Evolutionary conservation across 2,888 invertebrate genomes (phyloP).

Genomic region (Aquatica leii): DNA sequence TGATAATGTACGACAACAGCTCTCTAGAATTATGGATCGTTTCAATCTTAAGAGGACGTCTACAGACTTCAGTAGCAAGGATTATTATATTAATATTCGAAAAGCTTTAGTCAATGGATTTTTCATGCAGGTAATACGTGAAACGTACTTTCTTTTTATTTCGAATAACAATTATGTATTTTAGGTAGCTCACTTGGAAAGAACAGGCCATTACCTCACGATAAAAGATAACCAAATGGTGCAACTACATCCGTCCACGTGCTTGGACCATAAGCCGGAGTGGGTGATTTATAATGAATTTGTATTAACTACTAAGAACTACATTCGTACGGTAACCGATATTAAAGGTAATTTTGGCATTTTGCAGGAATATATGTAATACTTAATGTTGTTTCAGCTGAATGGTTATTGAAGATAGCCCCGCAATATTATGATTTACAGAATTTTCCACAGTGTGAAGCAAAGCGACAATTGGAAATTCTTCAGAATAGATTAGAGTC

Average conservation of each 20-base stretch:
- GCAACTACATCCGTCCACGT: constrained; percentile 98
- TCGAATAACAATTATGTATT: constrained; percentile 30
- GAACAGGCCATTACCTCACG: constrained; percentile 97
- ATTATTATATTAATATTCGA: constrained; percentile 98
- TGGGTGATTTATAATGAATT: constrained; percentile 99
- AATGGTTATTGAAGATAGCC: constrained; percentile 94
- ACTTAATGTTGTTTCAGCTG: constrained; percentile 75
- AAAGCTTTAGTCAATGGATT: constrained; percentile 98
- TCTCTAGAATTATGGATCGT: constrained; percentile 98
- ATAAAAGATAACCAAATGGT: constrained; percentile 99
- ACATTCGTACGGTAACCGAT: constrained; percentile 98
- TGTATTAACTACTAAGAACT: constrained; percentile 98
- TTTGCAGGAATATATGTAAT: too few relatives aligned
- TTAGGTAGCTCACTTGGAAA: constrained; percentile 94
- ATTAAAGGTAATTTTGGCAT: constrained; percentile 99
- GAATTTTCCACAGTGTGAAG: constrained; percentile 98
- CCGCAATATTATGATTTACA: constrained; percentile 98
- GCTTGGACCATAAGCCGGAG: constrained; percentile 99
- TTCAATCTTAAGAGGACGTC: constrained; percentile 93
- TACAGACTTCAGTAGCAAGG: constrained; percentile 97
- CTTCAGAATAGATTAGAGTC: constrained; percentile 87
- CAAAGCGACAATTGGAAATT: constrained; percentile 89
- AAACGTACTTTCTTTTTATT: neutral
- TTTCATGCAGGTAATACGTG: constrained; percentile 91
- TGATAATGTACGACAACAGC: constrained; percentile 96